Evolutionary conservation across 2,888 invertebrate genomes (phyloP), one percentile per base, ranked within the genome.

Genomic region (Xylota sylvarum): DNA sequence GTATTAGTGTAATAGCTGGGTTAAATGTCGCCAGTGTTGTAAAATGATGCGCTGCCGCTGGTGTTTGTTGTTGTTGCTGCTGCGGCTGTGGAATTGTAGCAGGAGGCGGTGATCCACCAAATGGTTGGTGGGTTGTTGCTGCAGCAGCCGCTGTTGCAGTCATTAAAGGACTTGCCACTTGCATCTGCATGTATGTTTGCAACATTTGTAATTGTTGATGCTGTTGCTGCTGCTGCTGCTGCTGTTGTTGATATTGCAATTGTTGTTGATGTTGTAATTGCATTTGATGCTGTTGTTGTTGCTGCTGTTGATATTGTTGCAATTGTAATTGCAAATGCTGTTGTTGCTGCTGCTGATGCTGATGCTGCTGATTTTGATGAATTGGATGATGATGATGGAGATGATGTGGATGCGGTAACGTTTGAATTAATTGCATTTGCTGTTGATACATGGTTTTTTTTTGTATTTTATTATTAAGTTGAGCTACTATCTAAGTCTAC

Each of bases 371-470:
- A 64, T 76, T 73, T 72, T 82, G 86, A 62, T 86, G 82, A 46
- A 83, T 23, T 64, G 83, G 88, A 83, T 88, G 84, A 81, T 87
- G 87, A 67, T 85, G 85, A 77, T 85, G 87, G 32, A 80, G 88
- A 73, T 88, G 88, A 81, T 85, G 80, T 89, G 92, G 92, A 85
- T 88, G 84, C 89, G 92, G 91, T 88, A 90, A 89, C 89, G 92
- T 91, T 90, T 91, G 92, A 89, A 92, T 90, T 90, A 92, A 90
- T 91, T 92, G 92, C 92, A 92, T 92, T 92, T 92, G 92, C 92
- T 92, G 90, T 92, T 84, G 89, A 88, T 89, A 89, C 67, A 84
- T 72, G 85, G 88, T 86, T 56, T 88, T 55, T 77, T 70, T 88
- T 86, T 55, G 87, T 55, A 70, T 83, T 86, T 84, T 64, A 40